Conservation (phyloP, 1,140 invertebrate species). For the Trichomalopsis sarcophagae region DNA sequence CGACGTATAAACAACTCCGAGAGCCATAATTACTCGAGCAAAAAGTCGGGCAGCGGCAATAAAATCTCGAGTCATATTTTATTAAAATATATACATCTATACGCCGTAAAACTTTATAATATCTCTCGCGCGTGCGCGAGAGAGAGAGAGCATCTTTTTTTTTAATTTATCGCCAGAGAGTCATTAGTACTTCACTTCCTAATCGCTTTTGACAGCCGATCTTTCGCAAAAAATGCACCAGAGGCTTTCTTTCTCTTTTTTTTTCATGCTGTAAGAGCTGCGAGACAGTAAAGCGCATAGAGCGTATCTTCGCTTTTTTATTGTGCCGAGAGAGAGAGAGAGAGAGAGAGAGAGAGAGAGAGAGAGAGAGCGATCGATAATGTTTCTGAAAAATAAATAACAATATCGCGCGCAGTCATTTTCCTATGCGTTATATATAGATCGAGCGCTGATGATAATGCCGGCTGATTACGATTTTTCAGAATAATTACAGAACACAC, state of each 20-base stretch:
- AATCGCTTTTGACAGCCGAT: neutral
- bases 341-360: neutral
- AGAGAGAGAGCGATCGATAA: neutral
- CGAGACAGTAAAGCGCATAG: neutral
- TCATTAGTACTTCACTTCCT: slow-evolving; percentile 28
- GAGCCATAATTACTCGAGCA: neutral
- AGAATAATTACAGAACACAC: too few relatives aligned
- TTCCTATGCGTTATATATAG: too few relatives aligned
- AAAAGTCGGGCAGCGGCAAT: slow-evolving; percentile 4
- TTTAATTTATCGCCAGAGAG: slow-evolving; percentile 12
- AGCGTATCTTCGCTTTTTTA: neutral
- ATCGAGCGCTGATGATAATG: too few relatives aligned
- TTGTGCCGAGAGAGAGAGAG: neutral
- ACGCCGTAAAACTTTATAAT: neutral
- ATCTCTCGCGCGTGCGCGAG: neutral
- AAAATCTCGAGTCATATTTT: neutral
- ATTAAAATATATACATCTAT: slow-evolving; percentile 24
- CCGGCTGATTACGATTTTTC: too few relatives aligned
- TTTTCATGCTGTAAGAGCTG: neutral
- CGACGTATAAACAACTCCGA: neutral
- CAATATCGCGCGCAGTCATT: too few relatives aligned
- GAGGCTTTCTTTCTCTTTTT: slow-evolving; percentile 20
- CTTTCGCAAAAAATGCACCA: neutral
- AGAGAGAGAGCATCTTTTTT: neutral
- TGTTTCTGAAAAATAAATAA: neutral